phyloP scores from a whole-genome alignment of 2,888 invertebrate species.

The Nymphalis polychloros region DNA sequence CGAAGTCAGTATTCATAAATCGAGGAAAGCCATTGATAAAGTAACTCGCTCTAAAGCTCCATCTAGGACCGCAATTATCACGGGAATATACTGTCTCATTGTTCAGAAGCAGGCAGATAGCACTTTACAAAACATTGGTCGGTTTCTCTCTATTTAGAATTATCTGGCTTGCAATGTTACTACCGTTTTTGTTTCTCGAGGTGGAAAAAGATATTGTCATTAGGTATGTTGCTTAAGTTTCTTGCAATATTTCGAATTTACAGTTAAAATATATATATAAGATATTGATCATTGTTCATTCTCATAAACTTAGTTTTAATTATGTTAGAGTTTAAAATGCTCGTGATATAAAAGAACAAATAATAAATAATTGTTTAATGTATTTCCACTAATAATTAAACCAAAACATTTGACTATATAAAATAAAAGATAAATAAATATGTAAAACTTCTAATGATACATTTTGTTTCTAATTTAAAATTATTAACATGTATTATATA shows the following conservation, averaged over 20 bases:
- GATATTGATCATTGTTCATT: background rate
- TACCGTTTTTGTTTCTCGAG: conserved; percentile 29
- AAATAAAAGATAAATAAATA: too few species aligned
- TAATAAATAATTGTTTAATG: too few species aligned
- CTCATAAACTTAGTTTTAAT: background rate
- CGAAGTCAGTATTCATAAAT: conserved; percentile 17
- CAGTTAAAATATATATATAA: background rate
- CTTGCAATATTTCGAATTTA: conserved; percentile 7
- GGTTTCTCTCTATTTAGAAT: conserved; percentile 34
- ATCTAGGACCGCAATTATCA: conserved; percentile 32
- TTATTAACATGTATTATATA: background rate
- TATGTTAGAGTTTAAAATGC: too few species aligned
- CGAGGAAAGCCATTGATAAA: conserved; percentile 27
- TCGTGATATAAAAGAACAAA: too few species aligned
- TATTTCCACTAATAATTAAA: too few species aligned
- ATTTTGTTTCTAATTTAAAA: too few species aligned
- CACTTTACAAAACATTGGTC: conserved; percentile 36
- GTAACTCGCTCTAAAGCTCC: conserved; percentile 21
- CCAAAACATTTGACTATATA: too few species aligned
- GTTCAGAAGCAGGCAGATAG: conserved; percentile 31
- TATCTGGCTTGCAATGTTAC: conserved; percentile 23
- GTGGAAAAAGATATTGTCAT: conserved; percentile 32
- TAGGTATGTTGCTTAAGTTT: conserved; percentile 21
- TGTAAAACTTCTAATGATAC: too few species aligned
- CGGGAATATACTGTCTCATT: conserved; percentile 32